Base-by-base conservation (phyloP, 1,140 invertebrate species). In the Paracyclopina nana region DNA sequence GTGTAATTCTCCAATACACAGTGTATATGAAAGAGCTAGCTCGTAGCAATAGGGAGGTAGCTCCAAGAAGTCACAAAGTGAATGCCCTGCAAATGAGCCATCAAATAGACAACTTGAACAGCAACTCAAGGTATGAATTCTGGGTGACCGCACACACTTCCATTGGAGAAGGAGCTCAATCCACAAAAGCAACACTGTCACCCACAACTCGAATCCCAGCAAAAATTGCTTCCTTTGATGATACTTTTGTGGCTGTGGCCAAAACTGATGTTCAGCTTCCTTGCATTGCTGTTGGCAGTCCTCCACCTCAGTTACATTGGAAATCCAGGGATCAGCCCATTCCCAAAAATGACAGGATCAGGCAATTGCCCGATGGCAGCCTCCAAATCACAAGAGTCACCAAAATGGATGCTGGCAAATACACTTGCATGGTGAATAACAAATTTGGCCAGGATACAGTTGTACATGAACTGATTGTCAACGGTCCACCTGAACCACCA, bases 101-200 rank as follows among this genome's bases (percentile, higher is more conserved):
- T 60, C 86, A 88, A 62, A 81, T 84, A 8, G 79, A 77, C 41
- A 80, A 81, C 56, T 63, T 91, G 55, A 80, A 79, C 57, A 75
- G 79, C 57, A 78, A 79, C 57, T 70, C 74, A 43, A 76, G 80
- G 51, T 90, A 90, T 60, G 82, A 90, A 63, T 90, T 92, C 65
- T 91, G 85, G 84, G 84, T 92, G 0, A 90, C 85, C 11, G 85
- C 85, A 30, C 84, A 82, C 41, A 92, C 86, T 0, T 80, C 80
- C 53, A 87, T 90, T 59, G 86, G 86, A 5, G 86, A 91, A 73
- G 85, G 86, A 30, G 79, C 84, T 66, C 73, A 79, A 31, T 87
- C 83, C 22, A 80, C 83, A 58, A 79, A 79, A 46, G 82, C 85
- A 29, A 76, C 76, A 6, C 73, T 85, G 50, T 78, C 79, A 58